These are phyloP conservation scores for Lophura nycthemera DNA, from an alignment of 2,113 vertebrate genomes.

Conservation along the genomic window DNA sequence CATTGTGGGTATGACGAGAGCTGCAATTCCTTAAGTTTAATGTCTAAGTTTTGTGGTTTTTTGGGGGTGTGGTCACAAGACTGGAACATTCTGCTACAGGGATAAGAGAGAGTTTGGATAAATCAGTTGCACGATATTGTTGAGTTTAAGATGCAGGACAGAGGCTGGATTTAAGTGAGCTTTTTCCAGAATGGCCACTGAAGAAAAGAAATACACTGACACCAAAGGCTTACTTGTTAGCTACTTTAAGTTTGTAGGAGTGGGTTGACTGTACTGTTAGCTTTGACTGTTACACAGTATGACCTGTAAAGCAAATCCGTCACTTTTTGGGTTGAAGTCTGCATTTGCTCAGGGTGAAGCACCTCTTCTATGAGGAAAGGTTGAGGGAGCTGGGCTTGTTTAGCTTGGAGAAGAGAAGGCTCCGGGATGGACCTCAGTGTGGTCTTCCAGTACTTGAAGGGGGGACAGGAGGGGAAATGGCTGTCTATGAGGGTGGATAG, in stretches of 20 bases:
- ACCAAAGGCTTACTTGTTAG: neutral
- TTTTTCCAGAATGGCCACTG: neutral
- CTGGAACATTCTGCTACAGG: neutral
- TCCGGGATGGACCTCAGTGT: no score
- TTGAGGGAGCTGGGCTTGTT: no score
- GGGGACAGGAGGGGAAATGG: no score
- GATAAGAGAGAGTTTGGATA: neutral
- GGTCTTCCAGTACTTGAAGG: no score
- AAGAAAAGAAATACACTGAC: neutral
- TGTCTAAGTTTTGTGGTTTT: neutral
- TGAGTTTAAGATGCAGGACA: neutral
- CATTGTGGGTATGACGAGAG: neutral
- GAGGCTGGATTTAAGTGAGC: neutral
- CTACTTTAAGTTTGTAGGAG: neutral
- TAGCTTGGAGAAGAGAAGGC: no score
- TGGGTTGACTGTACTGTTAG: neutral
- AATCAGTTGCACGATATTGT: neutral
- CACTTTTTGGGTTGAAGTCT: neutral
- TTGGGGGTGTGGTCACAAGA: neutral
- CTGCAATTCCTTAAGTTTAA: neutral
- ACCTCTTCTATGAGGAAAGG: no score
- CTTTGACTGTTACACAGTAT: neutral
- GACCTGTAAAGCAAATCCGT: neutral
- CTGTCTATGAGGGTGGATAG: no score
- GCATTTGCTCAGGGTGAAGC: neutral